These are phyloP conservation scores for Enteromius trimaculatus DNA, from an alignment of 2,797 vertebrate genomes.

Conservation along the genomic window DNA sequence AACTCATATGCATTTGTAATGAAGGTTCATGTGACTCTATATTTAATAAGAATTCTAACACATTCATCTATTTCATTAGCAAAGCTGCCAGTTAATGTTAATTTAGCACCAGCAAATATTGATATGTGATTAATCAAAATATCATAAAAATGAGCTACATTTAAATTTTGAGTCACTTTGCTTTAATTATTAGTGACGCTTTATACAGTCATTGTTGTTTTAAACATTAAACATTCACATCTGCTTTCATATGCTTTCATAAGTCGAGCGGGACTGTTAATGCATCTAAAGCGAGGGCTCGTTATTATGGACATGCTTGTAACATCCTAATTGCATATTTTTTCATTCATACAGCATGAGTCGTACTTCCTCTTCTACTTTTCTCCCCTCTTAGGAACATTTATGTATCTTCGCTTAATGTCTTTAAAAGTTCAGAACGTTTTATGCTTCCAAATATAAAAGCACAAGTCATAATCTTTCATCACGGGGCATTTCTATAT, in stretches of 20 bases:
- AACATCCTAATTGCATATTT: conserved; percentile 8
- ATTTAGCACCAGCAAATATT: background rate
- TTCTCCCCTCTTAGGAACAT: conserved; percentile 5
- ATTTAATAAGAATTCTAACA: background rate
- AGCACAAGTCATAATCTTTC: conserved; percentile 46
- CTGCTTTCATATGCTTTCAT: background rate
- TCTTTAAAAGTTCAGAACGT: conserved; percentile 29
- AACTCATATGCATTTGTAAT: too few species aligned
- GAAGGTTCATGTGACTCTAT: background rate
- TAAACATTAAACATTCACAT: background rate
- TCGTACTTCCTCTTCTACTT: conserved; percentile 44
- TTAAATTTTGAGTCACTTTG: background rate
- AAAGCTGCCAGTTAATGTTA: background rate
- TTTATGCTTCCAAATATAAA: conserved; percentile 55
- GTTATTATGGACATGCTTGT: background rate
- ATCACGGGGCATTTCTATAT: conserved; percentile 49
- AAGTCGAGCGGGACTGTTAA: background rate
- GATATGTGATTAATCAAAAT: background rate
- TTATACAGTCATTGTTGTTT: background rate
- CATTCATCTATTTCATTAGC: background rate
- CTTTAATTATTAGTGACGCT: background rate
- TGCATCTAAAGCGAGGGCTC: conserved; percentile 1
- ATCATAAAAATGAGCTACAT: background rate
- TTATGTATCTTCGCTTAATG: conserved; percentile 20
- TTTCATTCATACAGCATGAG: background rate